phyloP scores from a whole-genome alignment of 2,888 invertebrate genomes.

The Eutolmus rufibarbis region DNA sequence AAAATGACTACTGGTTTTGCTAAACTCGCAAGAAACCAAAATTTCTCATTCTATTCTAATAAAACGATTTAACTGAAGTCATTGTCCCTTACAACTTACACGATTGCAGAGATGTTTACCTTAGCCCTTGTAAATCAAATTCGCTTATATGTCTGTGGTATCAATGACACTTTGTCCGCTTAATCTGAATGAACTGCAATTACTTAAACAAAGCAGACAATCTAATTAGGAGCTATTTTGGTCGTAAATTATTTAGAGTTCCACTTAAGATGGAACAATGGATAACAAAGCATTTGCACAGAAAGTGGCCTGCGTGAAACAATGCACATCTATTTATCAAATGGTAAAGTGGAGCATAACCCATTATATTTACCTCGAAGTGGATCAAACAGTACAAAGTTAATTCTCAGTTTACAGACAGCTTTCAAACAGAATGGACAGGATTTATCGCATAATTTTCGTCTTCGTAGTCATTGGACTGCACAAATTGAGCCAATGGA shows the following conservation, averaged over 20 bases:
- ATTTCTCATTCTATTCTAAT: not conserved
- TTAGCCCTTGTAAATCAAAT: not conserved
- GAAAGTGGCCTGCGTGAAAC: not conserved
- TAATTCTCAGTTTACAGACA: not conserved
- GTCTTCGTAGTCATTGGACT: not conserved
- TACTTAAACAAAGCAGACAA: not conserved
- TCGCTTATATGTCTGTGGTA: not conserved
- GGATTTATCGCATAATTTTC: not conserved
- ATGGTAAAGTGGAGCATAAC: not conserved
- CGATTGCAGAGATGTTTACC: not conserved
- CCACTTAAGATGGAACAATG: not conserved
- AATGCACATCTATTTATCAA: not conserved
- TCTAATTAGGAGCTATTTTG: not conserved
- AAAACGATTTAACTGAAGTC: not conserved
- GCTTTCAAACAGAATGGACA: not conserved
- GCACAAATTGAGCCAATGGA: not conserved
- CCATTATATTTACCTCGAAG: not conserved
- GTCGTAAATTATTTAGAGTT: not conserved
- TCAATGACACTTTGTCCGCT: not conserved
- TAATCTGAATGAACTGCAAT: not conserved
- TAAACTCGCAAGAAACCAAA: not conserved
- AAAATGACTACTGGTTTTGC: too few species aligned
- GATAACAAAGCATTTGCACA: not conserved
- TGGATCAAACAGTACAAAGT: not conserved
- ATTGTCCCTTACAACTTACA: not conserved